Base-by-base conservation (phyloP, 2,113 vertebrate genomes). In the Budorcas taxicolor region DNA sequence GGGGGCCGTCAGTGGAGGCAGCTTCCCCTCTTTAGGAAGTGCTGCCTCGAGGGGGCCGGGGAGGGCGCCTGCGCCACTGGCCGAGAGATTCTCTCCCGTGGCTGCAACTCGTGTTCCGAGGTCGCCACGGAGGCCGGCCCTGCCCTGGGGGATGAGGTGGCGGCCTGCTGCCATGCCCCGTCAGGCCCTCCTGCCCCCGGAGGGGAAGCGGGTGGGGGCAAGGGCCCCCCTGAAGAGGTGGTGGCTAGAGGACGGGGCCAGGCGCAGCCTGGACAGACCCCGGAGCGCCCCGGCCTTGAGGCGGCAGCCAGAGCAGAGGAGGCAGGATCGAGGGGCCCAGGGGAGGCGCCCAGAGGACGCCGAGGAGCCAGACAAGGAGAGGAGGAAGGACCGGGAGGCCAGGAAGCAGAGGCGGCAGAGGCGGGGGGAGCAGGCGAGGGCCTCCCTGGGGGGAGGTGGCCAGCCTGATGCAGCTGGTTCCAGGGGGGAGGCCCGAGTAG, bases 181-280 rank as follows among this genome's bases (percentile, higher is more conserved):
- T n/a, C 96, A 71, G 90, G 85, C 60, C 0, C 0, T 55, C 11
- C 71, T 92, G 53, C 81, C 95, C 47, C 80, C 0, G 8, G 93
- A 91, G 58, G 91, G 96, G 91, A 96, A 27, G 0, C 1, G 55
- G 58, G 57, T 83, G 2, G 21, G 13, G 43, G 86, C 91, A 15
- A 13, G 33, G 27, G 62, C 94, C 58, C n/a, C 13, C 17, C 50
- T 58, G 47, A 97, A 82, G 94, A 97, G 87, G 87, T 17, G 16
- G 40, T 2, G 50, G 40, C 1, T 7, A 92, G 95, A 93, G 50
- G 95, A 91, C 0, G 2, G 87, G 74, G 64, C 8, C 25, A 50
- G 31, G 62, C 21, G 16, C 23, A 33, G 88, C 57, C 82, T 94
- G 76, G 95, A 98, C 85, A 10, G 91, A 62, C 88, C 76, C 78